Percentiles rank a stretch among this genome's conserved stretches.
Evolutionary conservation across 2,797 vertebrate genomes (phyloP).

Genomic region (Momotus momota): DNA sequence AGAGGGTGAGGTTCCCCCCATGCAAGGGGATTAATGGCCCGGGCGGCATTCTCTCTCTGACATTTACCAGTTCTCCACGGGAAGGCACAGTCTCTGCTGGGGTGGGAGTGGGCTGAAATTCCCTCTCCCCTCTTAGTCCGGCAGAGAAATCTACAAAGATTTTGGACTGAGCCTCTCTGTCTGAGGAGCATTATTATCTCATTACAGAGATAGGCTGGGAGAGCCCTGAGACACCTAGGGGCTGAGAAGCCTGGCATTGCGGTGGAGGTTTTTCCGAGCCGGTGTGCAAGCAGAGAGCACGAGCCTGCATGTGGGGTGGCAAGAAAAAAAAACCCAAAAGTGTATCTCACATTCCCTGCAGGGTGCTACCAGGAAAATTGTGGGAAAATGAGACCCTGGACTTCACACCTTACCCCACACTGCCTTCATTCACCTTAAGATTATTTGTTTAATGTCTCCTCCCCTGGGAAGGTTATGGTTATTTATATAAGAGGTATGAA

Average conservation of each 20-base stretch:
- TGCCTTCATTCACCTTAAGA: background rate
- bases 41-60: too few relatives aligned
- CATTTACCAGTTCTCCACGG: background rate
- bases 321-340: background rate
- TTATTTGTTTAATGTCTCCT: background rate
- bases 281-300: background rate
- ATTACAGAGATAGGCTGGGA: background rate
- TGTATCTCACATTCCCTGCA: background rate
- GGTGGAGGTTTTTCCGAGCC: background rate
- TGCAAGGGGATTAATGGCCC: background rate
- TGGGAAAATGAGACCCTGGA: rapidly evolving
- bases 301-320: rapidly evolving
- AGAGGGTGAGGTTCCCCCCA: background rate
- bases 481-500: background rate
- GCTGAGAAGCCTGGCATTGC: background rate
- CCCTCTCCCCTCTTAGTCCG: background rate
- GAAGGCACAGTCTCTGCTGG: background rate
- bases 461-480: background rate
- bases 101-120: background rate
- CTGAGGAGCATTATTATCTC: background rate
- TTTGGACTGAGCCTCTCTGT: background rate
- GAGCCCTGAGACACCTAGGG: rapidly evolving
- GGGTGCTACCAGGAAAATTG: background rate
- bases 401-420: background rate
- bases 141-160: background rate